Evolutionary conservation across 2,888 invertebrate genomes (phyloP).

Genomic region (Amiota mariae): DNA sequence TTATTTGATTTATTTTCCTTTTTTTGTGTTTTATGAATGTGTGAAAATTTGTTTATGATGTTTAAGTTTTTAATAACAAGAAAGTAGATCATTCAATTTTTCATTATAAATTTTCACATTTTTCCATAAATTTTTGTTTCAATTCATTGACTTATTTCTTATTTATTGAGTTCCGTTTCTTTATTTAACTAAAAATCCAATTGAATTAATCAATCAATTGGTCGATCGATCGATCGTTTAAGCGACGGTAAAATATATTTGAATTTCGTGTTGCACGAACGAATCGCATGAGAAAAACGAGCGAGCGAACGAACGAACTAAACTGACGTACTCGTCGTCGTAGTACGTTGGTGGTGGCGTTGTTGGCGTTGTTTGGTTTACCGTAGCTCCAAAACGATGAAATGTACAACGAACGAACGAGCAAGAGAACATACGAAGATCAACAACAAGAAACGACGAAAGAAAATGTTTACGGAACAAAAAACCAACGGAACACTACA

Average conservation of each 20-base stretch:
- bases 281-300: constrained; percentile 17
- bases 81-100: constrained; percentile 14
- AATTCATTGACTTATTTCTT: background rate
- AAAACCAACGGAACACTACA: constrained; percentile 19
- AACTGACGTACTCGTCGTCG: background rate
- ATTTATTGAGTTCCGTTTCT: background rate
- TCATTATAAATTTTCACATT: constrained; percentile 24
- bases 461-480: background rate
- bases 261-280: background rate
- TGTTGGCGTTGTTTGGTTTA: too few species aligned
- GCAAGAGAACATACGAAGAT: constrained; percentile 5
- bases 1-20: constrained; percentile 37
- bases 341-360: too few species aligned
- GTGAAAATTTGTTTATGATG: constrained; percentile 47
- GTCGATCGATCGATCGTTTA: background rate
- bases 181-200: constrained; percentile 5
- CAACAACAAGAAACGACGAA: background rate
- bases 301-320: constrained; percentile 1
- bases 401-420: constrained; percentile 18
- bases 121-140: constrained; percentile 32
- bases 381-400: background rate
- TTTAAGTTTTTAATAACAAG: constrained; percentile 20
- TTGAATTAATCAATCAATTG: background rate
- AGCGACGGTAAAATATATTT: constrained; percentile 14
- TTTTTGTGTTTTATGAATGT: constrained; percentile 39